A percentile compares a stretch with the other conserved stretches of the same genome.
Conservation (phyloP, 2,797 vertebrate genomes). For the Rhynchotus rufescens region DNA sequence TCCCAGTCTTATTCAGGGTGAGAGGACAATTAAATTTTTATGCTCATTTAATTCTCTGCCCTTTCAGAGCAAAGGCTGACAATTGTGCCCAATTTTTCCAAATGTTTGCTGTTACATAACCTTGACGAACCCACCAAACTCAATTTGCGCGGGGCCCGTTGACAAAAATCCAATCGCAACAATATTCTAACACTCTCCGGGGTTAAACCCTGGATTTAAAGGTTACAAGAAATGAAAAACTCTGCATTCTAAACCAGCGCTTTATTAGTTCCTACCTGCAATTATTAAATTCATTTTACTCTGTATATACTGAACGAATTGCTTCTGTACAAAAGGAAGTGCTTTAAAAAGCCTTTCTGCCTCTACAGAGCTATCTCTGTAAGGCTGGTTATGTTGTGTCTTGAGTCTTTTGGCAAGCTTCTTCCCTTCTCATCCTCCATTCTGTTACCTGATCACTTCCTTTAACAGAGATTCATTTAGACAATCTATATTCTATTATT, state of each 20-base stretch:
- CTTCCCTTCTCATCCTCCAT: slow-evolving; percentile 59
- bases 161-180: background rate
- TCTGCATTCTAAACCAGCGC: background rate
- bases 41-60: slow-evolving; percentile 56
- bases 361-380: background rate
- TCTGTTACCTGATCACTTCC: slow-evolving; percentile 72
- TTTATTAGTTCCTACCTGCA: slow-evolving; percentile 34
- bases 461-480: slow-evolving; percentile 63
- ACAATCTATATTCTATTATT: slow-evolving; percentile 41
- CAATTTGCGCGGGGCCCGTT: slow-evolving; percentile 32
- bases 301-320: background rate
- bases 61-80: slow-evolving; percentile 63
- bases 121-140: slow-evolving; percentile 40
- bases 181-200: slow-evolving; percentile 8
- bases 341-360: slow-evolving; percentile 43
- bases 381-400: slow-evolving; percentile 61
- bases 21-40: slow-evolving; percentile 73
- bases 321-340: slow-evolving; percentile 1
- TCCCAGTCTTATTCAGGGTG: slow-evolving; percentile 29
- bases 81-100: slow-evolving; percentile 54
- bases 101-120: slow-evolving; percentile 65
- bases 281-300: background rate
- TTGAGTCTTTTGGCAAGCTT: slow-evolving; percentile 73
- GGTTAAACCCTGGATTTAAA: slow-evolving; percentile 39
- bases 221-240: background rate